These are phyloP conservation scores for Peromyscus melanophrys DNA, from an alignment of 2,797 vertebrate species.

Conservation along the genomic window DNA sequence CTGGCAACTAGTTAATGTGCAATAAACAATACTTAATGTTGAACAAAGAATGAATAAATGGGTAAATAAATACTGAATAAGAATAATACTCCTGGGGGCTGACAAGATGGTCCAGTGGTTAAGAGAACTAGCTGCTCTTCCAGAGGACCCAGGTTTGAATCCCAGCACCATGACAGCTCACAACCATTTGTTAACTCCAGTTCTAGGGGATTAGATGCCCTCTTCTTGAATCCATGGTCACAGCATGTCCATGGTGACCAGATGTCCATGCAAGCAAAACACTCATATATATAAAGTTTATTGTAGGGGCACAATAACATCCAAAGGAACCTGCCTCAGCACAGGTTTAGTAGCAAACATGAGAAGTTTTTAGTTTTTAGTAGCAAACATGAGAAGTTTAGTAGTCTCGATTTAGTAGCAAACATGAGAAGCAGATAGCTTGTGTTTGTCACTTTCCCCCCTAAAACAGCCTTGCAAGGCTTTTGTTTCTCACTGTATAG, in stretches of 20 bases:
- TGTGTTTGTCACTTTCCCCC: not conserved
- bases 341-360: not conserved
- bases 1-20: not conserved
- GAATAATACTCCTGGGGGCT: not conserved
- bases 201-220: not conserved
- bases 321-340: not conserved
- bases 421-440: not conserved
- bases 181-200: not conserved
- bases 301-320: not conserved
- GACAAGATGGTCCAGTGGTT: not conserved
- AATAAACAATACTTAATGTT: not conserved
- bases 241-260: not conserved
- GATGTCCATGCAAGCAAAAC: not conserved
- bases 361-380: too few relatives aligned
- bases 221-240: not conserved
- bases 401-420: too few relatives aligned
- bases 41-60: not conserved
- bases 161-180: not conserved
- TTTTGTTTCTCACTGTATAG: not conserved
- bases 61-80: not conserved
- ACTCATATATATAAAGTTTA: not conserved
- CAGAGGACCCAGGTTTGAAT: not conserved
- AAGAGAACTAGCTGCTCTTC: not conserved
- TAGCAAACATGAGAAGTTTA: too few relatives aligned
- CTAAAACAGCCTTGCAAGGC: not conserved